Base-by-base conservation (phyloP, 2,888 invertebrate species). In the Anthophora plumipes region DNA sequence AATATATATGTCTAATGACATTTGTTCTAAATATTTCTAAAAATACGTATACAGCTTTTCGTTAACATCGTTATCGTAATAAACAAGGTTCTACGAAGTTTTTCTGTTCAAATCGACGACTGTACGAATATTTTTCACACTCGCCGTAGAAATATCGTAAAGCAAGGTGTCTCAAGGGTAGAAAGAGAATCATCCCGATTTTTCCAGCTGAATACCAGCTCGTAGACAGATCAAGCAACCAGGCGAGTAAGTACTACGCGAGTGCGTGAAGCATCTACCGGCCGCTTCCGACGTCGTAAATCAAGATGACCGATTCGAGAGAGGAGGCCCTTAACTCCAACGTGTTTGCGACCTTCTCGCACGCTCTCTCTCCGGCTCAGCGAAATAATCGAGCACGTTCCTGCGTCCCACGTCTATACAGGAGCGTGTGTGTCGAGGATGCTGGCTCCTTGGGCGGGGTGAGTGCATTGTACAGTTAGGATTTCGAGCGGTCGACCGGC, bases 381-480 rank as follows among this genome's bases (percentile, higher is more conserved):
- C 72, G 66, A 79, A 80, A 83, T 83, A 83, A 85, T 86, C 86
- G 79, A 84, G 75, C 84, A 83, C 86, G 86, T 86, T 77, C 70
- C 76, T 82, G 68, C 70, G 81, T 87, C 79, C 85, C 76, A 70
- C 80, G 85, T 78, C 74, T 72, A 66, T 72, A 80, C 64, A 41
- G 73, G 41, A 80, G 72, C 71, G 66, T 61, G 72, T 67, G 66
- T 61, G 80, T 54, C 77, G 78, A 67, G 74, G 77, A 68, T 77
- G 70, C 66, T 72, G 82, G 84, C 88, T 89, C 89, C 88, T 91
- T 90, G 90, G 91, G 91, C 90, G 91, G 91, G 91, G 90, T 90
- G 89, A 88, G 84, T 85, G 87, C 86, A 88, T 85, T 91, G 90
- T 91, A 91, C 91, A 91, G 91, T 91, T 91, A 91, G 91, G 85